These are phyloP conservation scores for Drosophila littoralis DNA, from an alignment of 1,140 invertebrate species.

Conservation along the genomic window DNA sequence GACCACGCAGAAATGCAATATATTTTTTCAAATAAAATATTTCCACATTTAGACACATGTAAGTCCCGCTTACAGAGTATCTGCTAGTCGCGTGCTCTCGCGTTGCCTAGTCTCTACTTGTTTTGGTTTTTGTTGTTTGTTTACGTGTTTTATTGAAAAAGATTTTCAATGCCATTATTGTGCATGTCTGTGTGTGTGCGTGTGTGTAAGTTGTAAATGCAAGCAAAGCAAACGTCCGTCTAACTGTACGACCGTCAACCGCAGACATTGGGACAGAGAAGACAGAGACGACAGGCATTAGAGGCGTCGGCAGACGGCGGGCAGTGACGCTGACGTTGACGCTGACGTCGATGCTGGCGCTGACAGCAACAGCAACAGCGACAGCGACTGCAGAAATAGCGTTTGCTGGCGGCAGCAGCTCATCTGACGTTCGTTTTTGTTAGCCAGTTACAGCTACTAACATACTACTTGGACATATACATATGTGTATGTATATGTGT, in stretches of 20 bases:
- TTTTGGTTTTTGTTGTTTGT: conserved; percentile 76
- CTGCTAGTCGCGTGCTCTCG: conserved; percentile 7
- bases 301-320: conserved; percentile 45
- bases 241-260: conserved; percentile 82
- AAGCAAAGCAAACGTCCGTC: conserved; percentile 82
- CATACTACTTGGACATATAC: conserved; percentile 3
- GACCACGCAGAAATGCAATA: too few relatives aligned
- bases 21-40: background rate
- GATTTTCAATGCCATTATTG: conserved; percentile 81
- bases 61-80: conserved; percentile 20
- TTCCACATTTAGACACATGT: too few relatives aligned
- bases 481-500: background rate
- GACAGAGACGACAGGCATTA: conserved; percentile 51
- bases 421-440: conserved; percentile 58
- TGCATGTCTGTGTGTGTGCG: conserved; percentile 50
- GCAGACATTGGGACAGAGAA: conserved; percentile 67
- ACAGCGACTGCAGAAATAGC: conserved; percentile 32
- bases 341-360: conserved; percentile 12
- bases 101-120: conserved; percentile 45
- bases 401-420: conserved; percentile 42
- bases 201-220: conserved; percentile 72
- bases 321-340: conserved; percentile 21
- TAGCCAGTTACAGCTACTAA: conserved; percentile 44
- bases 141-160: conserved; percentile 82
- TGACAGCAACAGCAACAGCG: conserved; percentile 14